Evolutionary conservation across 2,113 vertebrate species (phyloP).

Genomic region (Cairina moschata): DNA sequence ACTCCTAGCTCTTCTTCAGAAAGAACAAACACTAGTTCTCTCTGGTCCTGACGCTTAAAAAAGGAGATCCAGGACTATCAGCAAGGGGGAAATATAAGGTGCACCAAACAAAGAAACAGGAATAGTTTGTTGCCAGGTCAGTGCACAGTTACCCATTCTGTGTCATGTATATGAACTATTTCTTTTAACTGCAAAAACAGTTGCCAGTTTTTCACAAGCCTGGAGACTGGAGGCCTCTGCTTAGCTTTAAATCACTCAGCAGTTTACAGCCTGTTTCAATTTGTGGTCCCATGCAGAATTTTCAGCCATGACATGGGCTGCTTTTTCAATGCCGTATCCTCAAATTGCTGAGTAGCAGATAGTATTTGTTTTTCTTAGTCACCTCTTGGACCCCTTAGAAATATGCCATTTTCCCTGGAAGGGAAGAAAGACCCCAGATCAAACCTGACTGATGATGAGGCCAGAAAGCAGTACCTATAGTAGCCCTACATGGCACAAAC

Average conservation of each 20-base stretch:
- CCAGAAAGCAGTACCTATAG: not conserved
- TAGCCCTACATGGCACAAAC: accelerated
- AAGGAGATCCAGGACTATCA: not conserved
- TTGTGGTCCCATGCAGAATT: not conserved
- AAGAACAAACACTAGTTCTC: not conserved
- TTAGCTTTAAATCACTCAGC: not conserved
- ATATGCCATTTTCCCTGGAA: not conserved
- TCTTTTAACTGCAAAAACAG: not conserved
- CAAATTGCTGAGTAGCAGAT: not conserved
- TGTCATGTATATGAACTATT: not conserved
- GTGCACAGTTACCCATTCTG: not conserved
- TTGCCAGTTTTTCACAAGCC: not conserved
- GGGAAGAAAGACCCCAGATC: not conserved
- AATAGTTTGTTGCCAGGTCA: not conserved
- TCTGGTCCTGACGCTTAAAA: too few relatives aligned
- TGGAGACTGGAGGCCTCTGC: not conserved
- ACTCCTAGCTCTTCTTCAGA: not conserved
- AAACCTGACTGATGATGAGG: not conserved
- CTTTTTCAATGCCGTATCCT: not conserved
- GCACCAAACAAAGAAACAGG: not conserved
- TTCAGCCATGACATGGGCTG: not conserved
- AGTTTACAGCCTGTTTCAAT: not conserved
- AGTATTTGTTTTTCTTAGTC: not conserved
- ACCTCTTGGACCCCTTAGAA: not conserved
- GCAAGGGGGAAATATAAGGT: not conserved